Percentiles rank a stretch among this genome's conserved stretches.
Conservation (phyloP, 1,140 invertebrate genomes). For the Chlorops oryzae region DNA sequence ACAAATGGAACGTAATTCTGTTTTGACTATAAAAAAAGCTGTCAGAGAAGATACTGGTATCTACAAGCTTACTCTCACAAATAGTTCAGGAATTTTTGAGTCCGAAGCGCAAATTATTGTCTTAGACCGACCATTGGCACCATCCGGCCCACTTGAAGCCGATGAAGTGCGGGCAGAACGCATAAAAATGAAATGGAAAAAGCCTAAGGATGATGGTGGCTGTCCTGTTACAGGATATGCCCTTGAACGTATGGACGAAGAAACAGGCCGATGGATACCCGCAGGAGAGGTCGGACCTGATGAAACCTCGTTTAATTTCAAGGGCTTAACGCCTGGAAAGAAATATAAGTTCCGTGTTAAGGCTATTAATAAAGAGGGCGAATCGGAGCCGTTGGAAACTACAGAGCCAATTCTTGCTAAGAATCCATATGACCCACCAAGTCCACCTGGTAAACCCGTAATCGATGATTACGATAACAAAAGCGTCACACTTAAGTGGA, state of each 20-base stretch:
- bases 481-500: slow-evolving; percentile 85
- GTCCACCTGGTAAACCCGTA: slow-evolving; percentile 81
- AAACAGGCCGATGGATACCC: slow-evolving; percentile 86
- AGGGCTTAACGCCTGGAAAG: slow-evolving; percentile 92
- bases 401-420: slow-evolving; percentile 83
- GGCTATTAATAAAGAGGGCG: slow-evolving; percentile 96
- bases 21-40: slow-evolving; percentile 80
- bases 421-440: slow-evolving; percentile 93
- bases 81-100: slow-evolving; percentile 78
- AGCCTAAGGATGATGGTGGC: slow-evolving; percentile 90
- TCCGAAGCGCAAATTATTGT: slow-evolving; percentile 81
- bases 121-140: slow-evolving; percentile 78
- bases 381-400: slow-evolving; percentile 91
- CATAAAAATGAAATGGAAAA: slow-evolving; percentile 91
- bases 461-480: slow-evolving; percentile 93
- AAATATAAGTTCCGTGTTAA: slow-evolving; percentile 98
- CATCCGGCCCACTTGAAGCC: slow-evolving; percentile 77
- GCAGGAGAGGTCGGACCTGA: slow-evolving; percentile 83
- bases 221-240: slow-evolving; percentile 91
- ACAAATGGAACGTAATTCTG: slow-evolving; percentile 84
- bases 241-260: slow-evolving; percentile 93
- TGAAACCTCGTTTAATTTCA: slow-evolving; percentile 76
- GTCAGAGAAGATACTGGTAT: slow-evolving; percentile 83
- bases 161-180: slow-evolving; percentile 85
- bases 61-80: slow-evolving; percentile 78